These are phyloP conservation scores for Xenopus tropicalis DNA, from an alignment of 2,113 vertebrate genomes.

Conservation along the genomic window UCB_Xtro_10.0 CM004447.2:26530501-26531000, in stretches of 20 bases:
- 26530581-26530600: slow-evolving; percentile 8
- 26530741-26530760: slow-evolving; percentile 57
- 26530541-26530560: accelerated
- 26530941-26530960: too few species aligned
- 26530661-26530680: slow-evolving; percentile 40
- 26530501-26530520: not conserved
- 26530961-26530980: too few species aligned
- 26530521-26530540: not conserved
- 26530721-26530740: slow-evolving; percentile 58
- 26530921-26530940: too few species aligned
- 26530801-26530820: slow-evolving; percentile 18
- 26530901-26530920: not conserved
- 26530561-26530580: too few species aligned
- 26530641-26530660: slow-evolving; percentile 51
- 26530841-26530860: slow-evolving; percentile 15
- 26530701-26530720: slow-evolving; percentile 40
- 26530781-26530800: not conserved
- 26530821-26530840: slow-evolving; percentile 16
- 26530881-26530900: not conserved
- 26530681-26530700: slow-evolving; percentile 9
- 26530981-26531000: too few species aligned
- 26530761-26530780: not conserved
- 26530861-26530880: not conserved
- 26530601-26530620: slow-evolving; percentile 2
- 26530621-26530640: slow-evolving; percentile 38